Base-by-base conservation (phyloP, 2,797 vertebrate genomes). In the Chelmon rostratus region DNA sequence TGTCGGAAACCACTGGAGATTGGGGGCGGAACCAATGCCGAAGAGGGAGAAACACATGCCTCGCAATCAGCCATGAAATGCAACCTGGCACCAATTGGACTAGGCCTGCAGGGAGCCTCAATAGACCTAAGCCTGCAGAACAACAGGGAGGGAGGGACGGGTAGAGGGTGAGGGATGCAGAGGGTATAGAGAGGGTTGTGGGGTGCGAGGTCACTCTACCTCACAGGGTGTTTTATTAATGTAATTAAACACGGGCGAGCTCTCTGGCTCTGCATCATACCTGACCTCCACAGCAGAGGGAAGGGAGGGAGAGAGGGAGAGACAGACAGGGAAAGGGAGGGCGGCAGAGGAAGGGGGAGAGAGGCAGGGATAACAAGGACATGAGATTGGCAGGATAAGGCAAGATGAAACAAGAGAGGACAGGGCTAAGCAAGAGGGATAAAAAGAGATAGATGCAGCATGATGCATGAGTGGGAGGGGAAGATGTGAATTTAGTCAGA, bases 191-290 rank as follows among this genome's bases (percentile, higher is more conserved):
- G 76, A 65, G 86, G 67, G 76, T 74, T 84, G 89, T 63, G 65
- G 78, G 89, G 81, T 91, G 75, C 74, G 86, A 93, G 93, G 93
- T 92, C 94, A 94, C 82, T 84, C 88, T 90, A 89, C 85, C 92
- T 92, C 91, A 90, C 88, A 91, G 88, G 87, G 87, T 93, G 91
- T 93, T 93, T 95, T 94, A 94, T 94, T 94, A 93, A 94, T 93
- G 92, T 94, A 93, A 94, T 94, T 94, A 95, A 94, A 94, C 92
- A 93, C 69, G 76, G 91, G 79, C 84, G 50, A 92, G 88, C 90
- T 93, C 84, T 88, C 86, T 86, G 76, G 84, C 86, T 89, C 84
- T 68, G 87, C 86, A 91, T 92, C 90, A 87, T 87, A 88, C 85
- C 90, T 93, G 93, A 94, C 92, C 93, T 94, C 91, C 89, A 90